Conservation (phyloP, 2,888 invertebrate genomes). For the Pristionchus maxplancki region DNA sequence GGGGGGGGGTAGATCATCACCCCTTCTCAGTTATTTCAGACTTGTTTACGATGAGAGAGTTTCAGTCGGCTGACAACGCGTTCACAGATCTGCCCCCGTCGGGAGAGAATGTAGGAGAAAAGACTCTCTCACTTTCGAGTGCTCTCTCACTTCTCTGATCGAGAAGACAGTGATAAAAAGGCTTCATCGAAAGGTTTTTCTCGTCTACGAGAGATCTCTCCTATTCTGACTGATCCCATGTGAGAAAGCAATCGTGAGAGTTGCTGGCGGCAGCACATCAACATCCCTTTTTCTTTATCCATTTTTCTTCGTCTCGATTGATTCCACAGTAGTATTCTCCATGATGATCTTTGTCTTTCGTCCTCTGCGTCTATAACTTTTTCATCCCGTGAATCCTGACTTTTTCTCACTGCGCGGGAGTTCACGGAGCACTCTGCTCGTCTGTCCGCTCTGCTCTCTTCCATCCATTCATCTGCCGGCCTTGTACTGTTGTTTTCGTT, state of each 20-base stretch:
- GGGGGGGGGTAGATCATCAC: conserved; percentile 12
- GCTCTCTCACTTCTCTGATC: no score
- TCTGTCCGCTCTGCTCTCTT: not conserved
- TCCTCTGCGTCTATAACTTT: not conserved
- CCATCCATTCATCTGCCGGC: not conserved
- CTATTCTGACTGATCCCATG: no score
- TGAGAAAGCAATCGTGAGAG: no score
- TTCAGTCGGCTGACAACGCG: not conserved
- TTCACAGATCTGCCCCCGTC: conserved; percentile 25
- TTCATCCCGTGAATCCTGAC: not conserved
- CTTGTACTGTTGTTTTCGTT: conserved; percentile 43
- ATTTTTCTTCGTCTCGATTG: not conserved
- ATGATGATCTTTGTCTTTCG: not conserved
- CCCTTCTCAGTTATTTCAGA: not conserved
- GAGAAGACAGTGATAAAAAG: no score
- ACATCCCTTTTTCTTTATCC: not conserved
- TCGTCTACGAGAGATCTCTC: no score
- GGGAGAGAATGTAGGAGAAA: not conserved
- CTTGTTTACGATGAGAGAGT: conserved; percentile 28
- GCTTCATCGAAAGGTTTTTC: no score
- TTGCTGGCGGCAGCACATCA: no score
- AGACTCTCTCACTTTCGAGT: no score
- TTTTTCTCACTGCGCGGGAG: not conserved
- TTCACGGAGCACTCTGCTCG: not conserved
- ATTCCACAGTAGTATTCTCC: not conserved